Evolutionary conservation across 37 sponge, comb jelly and placozoan species (phyloP).

Genomic region (Amphimedon queenslandica): DNA sequence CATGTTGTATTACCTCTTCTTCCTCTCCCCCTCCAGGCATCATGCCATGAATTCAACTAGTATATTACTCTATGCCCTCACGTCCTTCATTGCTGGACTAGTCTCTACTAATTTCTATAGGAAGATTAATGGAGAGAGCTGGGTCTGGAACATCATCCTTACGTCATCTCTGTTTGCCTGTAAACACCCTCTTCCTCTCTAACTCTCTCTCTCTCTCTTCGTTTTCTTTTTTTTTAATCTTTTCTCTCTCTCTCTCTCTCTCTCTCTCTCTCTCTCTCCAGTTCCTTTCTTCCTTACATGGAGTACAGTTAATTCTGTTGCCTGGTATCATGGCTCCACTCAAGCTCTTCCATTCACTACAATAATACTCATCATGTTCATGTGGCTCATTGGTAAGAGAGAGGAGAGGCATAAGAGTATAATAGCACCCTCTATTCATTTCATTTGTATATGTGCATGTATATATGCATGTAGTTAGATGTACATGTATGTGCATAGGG

Average conservation of each 20-base stretch:
- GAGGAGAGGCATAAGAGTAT: not conserved
- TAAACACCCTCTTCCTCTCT: not conserved
- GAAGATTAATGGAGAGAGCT: slow-evolving; percentile 81
- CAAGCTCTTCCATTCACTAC: slow-evolving; percentile 94
- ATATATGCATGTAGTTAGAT: slow-evolving; percentile 13
- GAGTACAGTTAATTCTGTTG: slow-evolving; percentile 87
- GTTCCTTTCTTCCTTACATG: slow-evolving; percentile 87
- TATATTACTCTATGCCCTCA: slow-evolving; percentile 86
- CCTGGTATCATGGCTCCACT: slow-evolving; percentile 78
- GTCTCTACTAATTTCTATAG: slow-evolving; percentile 72
- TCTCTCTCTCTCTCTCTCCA: not conserved
- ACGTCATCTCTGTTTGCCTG: slow-evolving; percentile 79
- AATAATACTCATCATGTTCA: slow-evolving; percentile 70
- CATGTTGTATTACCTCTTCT: not conserved
- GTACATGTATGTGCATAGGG: too few relatives aligned
- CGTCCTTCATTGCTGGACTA: slow-evolving; percentile 81
- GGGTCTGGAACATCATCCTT: slow-evolving; percentile 93
- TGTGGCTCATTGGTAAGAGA: slow-evolving; percentile 76
- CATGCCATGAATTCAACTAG: slow-evolving; percentile 84
- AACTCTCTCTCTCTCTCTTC: not conserved
- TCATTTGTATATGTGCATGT: slow-evolving; percentile 14
- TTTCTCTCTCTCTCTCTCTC: slow-evolving; percentile 3
- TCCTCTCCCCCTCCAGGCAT: slow-evolving; percentile 50
- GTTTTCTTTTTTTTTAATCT: not conserved
- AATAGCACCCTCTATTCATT: not conserved